phyloP scores from a whole-genome alignment of 1,140 invertebrate genomes.

The Diachasmimorpha longicaudata region DNA sequence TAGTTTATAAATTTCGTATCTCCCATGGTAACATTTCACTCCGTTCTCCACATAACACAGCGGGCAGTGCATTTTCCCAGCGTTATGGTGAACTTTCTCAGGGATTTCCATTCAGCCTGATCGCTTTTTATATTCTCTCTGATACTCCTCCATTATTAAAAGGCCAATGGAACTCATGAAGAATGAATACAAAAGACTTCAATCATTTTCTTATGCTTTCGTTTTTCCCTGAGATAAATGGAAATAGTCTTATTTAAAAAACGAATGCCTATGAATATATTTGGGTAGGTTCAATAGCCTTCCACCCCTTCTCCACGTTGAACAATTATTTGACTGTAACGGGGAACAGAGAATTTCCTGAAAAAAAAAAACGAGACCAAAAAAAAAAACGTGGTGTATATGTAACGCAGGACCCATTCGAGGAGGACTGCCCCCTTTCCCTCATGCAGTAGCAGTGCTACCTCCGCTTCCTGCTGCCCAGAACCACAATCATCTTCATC shows the following conservation, averaged over 20 bases:
- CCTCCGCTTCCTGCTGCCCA: constrained; percentile 66
- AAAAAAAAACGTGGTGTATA: constrained; percentile 42
- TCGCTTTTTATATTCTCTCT: neutral
- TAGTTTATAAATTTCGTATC: constrained; percentile 39
- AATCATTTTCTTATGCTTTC: too few relatives aligned
- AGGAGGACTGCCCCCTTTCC: constrained; percentile 63
- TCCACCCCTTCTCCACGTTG: too few relatives aligned
- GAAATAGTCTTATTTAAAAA: too few relatives aligned
- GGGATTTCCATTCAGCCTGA: constrained; percentile 3
- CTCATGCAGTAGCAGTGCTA: constrained; percentile 71
- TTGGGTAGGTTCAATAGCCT: too few relatives aligned
- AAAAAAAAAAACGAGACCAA: constrained; percentile 3
- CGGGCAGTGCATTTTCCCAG: constrained; percentile 24
- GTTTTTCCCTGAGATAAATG: too few relatives aligned
- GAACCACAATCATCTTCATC: constrained; percentile 54
- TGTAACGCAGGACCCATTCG: constrained; percentile 58
- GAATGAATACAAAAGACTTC: too few relatives aligned
- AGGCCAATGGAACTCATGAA: too few relatives aligned
- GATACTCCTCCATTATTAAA: neutral
- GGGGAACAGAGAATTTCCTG: too few relatives aligned
- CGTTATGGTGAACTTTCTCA: neutral
- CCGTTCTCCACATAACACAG: constrained; percentile 18
- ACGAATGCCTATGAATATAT: too few relatives aligned
- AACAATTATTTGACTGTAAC: too few relatives aligned
- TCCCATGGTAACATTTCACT: constrained; percentile 46